Base-by-base conservation (phyloP, 2,888 invertebrate genomes). In the Epinotia demarniana region DNA sequence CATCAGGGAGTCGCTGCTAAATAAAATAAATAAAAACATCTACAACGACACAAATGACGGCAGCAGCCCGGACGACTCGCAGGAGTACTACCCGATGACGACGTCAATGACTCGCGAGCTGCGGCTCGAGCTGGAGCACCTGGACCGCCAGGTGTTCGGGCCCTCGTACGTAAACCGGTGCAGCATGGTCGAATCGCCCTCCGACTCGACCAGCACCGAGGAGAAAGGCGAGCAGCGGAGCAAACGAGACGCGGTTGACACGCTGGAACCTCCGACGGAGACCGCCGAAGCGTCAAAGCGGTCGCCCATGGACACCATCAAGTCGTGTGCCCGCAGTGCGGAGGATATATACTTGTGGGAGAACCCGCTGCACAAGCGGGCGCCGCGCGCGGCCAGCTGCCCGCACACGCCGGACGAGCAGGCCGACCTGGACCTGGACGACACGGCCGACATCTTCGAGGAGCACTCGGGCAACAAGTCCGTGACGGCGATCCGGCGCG, bases 61-160 rank as follows among this genome's bases (percentile, higher is more conserved):
- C 66, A 95, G 95, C 80, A 97, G 97, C 78, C 97, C 97, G 0
- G 97, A 97, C 81, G 97, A 97, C 87, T 96, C 96, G 1, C 96
- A 97, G 81, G 97, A 97, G 85, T 98, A 97, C 86, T 97, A 97
- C 85, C 97, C 98, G 3, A 97, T 98, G 96, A 97, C 97, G 0
- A 98, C 97, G 5, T 97, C 98, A 3, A 97, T 98, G 93, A 98
- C 98, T 0, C 95, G 97, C 82, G 98, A 98, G 86, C 90, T 98
- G 82, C 95, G 97, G 81, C 94, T 98, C 66, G 98, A 98, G 87
- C 88, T 98, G 78, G 98, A 98, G 84, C 97, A 97, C 86, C 92
- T 98, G 81, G 97, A 98, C 89, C 95, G 97, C 11, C 97, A 97
- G 89, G 97, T 98, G 5, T 97, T 97, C 84, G 97, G 97, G 0